Base-by-base conservation (phyloP, 2,797 vertebrate genomes). In the Melanotaenia boesemani region DNA sequence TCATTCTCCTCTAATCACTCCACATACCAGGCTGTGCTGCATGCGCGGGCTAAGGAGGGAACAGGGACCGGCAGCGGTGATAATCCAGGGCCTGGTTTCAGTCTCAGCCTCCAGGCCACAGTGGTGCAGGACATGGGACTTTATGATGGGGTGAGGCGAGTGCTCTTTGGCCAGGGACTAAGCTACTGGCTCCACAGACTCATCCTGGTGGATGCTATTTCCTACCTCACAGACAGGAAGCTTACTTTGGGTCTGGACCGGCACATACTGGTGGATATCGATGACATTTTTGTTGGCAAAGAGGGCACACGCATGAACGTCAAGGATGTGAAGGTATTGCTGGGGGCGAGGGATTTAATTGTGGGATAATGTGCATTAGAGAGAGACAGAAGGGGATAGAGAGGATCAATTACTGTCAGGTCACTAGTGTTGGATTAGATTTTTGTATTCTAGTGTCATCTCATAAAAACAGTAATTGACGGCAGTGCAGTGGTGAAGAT, bases 201-300 rank as follows among this genome's bases (percentile, higher is more conserved):
- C 77, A 96, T 99, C 89, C 94, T 99, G 67, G 93, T 99, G 75
- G 98, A 99, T 6, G 96, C 98, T 84, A 94, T 99, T 76, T 95
- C 96, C 39, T 99, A 97, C 94, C 92, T 99, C 85, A 97, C 98
- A 0, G 96, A 97, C 67, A 96, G 95, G 84, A 97, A 95, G 85
- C 94, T 99, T 66, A 94, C 90, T 0, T 75, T 97, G 67, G 96
- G 97, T 26, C 90, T 99, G 94, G 96, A 99, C 24, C 94, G 97
- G 56, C 97, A 98, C 90, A 92, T 99, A 77, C 95, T 99, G 77
- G 98, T 99, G 78, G 98, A 99, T 93, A 97, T 99, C 48, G 98
- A 99, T 15, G 98, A 99, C 85, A 99, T 99, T 91, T 99, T 99
- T 16, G 98, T 99, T 9, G 98, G 98, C 46, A 99, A 99, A 80